phyloP scores from a whole-genome alignment of 2,797 vertebrate species.

The Helostoma temminkii region DNA sequence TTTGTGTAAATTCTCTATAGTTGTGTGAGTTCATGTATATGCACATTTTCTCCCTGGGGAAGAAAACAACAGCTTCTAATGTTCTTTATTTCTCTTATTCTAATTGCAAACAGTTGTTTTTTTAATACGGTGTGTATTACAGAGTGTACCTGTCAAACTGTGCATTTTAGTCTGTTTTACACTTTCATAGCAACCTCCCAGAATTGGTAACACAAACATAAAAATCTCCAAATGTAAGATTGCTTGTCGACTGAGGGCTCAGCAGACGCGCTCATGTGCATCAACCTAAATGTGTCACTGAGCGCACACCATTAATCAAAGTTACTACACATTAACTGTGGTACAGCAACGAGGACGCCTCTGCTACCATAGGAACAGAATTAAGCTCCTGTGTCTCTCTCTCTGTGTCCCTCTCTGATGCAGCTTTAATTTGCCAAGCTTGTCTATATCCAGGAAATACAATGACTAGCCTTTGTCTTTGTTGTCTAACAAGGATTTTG shows the following conservation, averaged over 20 bases:
- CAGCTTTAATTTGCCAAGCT: constrained; percentile 78
- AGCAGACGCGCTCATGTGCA: constrained; percentile 21
- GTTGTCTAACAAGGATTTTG: constrained; percentile 80
- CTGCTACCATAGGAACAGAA: constrained; percentile 67
- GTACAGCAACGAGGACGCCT: constrained; percentile 46
- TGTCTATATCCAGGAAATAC: constrained; percentile 75
- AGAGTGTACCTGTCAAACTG: background rate
- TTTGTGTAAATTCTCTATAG: constrained; percentile 28
- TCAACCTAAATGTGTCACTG: constrained; percentile 62
- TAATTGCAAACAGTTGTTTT: constrained; percentile 19
- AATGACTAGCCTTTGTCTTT: constrained; percentile 72
- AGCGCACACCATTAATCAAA: constrained; percentile 48
- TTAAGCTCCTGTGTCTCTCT: constrained; percentile 63
- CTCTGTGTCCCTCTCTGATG: constrained; percentile 53
- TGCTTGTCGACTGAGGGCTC: constrained; percentile 26
- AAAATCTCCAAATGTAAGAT: background rate
- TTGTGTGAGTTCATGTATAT: constrained; percentile 9
- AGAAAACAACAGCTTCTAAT: constrained; percentile 12
- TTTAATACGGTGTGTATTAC: background rate
- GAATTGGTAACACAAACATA: background rate
- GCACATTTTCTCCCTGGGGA: constrained; percentile 15
- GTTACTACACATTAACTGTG: constrained; percentile 60
- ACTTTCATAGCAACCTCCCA: background rate
- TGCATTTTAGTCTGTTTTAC: background rate
- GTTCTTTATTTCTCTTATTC: constrained; percentile 18